phyloP scores from a whole-genome alignment of 2,888 invertebrate species.

The Limnephilus lunatus region DNA sequence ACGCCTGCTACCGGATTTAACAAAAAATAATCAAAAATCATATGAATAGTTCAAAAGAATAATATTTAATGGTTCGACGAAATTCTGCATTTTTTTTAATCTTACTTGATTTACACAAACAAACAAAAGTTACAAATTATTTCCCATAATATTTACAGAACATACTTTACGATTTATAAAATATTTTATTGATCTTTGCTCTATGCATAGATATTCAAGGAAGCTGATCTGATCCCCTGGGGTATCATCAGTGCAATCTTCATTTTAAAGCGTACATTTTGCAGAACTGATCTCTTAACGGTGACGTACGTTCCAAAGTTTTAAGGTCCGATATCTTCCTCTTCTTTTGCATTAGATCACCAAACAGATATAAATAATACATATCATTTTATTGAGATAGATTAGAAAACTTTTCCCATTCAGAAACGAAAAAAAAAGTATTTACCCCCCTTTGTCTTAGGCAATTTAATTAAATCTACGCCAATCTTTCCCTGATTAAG shows the following conservation, averaged over 20 bases:
- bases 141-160: too few species aligned
- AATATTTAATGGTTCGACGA: too few species aligned
- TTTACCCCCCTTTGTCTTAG: background rate
- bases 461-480: background rate
- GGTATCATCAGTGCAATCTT: background rate
- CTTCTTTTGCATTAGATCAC: background rate
- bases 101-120: too few species aligned
- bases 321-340: background rate
- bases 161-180: too few species aligned
- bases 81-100: too few species aligned
- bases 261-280: background rate
- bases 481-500: background rate
- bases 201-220: too few species aligned
- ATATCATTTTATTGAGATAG: background rate
- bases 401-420: background rate
- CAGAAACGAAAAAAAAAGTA: background rate
- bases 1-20: too few species aligned
- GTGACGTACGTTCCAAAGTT: background rate
- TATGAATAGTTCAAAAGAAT: too few species aligned
- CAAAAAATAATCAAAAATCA: too few species aligned
- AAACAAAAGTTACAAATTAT: too few species aligned
- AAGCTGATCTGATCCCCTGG: background rate
- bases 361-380: background rate
- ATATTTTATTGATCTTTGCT: too few species aligned
- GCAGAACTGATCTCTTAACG: background rate